Base-by-base conservation (phyloP, 2,888 invertebrate species). In the Habroteleia sp. region DNA sequence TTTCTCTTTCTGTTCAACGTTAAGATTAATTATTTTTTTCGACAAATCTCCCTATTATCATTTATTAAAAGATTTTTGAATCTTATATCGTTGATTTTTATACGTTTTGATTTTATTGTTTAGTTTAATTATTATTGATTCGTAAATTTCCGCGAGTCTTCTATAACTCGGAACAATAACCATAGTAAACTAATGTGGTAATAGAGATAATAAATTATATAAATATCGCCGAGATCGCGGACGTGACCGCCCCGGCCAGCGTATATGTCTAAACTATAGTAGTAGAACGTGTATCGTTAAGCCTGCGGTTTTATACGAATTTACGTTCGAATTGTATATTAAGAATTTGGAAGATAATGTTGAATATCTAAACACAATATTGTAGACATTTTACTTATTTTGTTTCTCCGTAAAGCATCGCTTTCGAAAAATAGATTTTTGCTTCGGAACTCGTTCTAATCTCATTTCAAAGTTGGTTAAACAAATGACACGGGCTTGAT, bases 211-310 rank as follows among this genome's bases (percentile, higher is more conserved):
- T 62, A 44, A 65, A 65, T 54, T 65, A 65, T 42, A 62, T 76
- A 82, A 80, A 80, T 77, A 82, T 83, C 79, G 82, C 85, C 85
- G 83, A 88, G 78, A 77, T 84, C 85, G 81, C 80, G 78, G 79
- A 83, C 80, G 83, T 85, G 83, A 72, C 56, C 56, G 72, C 72
- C 50, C 87, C 86, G 87, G 86, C 85, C 84, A 84, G 87, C 87
- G 87, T 88, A 86, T 85, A 85, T 87, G 85, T 88, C 87, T 87
- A 87, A 88, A 88, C 85, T 83, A 50, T 87, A 87, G 83, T 79
- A 82, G 76, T 87, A 88, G 82, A 82, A 82, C 84, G 77, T 81
- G 82, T 87, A 86, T 81, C 82, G 80, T 62, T 85, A 85, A 80
- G 77, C 78, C 78, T 81, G 82, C 80, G 79, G 77, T 78, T 78